A percentile compares a stretch with the other conserved stretches of the same genome.
phyloP scores from a whole-genome alignment of 2,797 vertebrate genomes.

The Amphiprion clarkii region DNA sequence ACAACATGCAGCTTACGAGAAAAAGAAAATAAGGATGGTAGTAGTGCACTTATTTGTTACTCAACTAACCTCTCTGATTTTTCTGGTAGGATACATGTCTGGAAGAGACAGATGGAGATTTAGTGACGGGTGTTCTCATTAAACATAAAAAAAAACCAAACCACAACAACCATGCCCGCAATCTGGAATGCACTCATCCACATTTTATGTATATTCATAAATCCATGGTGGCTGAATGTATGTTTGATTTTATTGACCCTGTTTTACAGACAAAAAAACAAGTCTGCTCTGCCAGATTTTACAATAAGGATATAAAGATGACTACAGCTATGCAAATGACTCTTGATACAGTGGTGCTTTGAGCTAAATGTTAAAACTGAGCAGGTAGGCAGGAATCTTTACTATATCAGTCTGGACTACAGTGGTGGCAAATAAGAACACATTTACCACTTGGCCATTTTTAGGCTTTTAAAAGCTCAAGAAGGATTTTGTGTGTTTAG shows the following conservation, averaged over 20 bases:
- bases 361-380: neutral
- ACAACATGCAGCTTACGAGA: conserved; percentile 1
- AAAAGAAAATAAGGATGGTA: neutral
- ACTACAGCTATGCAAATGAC: neutral
- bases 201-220: neutral
- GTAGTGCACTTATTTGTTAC: conserved; percentile 23
- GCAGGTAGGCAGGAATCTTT: neutral
- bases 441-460: neutral
- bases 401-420: neutral
- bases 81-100: conserved; percentile 80
- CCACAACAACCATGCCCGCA: conserved; percentile 2
- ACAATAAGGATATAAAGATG: neutral
- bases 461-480: conserved; percentile 4
- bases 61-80: conserved; percentile 72
- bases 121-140: conserved; percentile 13
- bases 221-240: conserved; percentile 5
- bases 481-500: conserved; percentile 18
- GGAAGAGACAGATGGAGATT: conserved; percentile 52
- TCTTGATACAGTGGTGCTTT: neutral
- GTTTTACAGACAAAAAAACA: neutral
- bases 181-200: conserved; percentile 26
- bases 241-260: conserved; percentile 3
- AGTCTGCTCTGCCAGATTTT: neutral
- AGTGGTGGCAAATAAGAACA: conserved; percentile 11
- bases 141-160: conserved; percentile 8